Conservation (phyloP, 2,113 vertebrate genomes). For the Chionomys nivalis region DNA sequence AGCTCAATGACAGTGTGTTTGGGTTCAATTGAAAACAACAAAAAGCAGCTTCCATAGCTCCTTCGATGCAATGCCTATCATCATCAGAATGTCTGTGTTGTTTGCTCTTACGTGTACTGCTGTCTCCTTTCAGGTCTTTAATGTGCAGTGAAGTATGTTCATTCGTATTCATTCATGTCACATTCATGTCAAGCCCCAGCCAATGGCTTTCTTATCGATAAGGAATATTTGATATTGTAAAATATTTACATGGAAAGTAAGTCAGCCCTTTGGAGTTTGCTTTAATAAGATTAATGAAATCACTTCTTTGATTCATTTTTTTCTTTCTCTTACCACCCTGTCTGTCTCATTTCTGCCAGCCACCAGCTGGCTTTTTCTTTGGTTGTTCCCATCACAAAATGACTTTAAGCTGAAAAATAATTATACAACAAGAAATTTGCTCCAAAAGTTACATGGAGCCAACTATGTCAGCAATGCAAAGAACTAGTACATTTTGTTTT, state of each 20-base stretch:
- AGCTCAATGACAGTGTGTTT: neutral
- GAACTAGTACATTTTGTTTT: conserved; percentile 82
- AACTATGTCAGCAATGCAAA: conserved; percentile 81
- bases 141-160: neutral
- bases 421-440: conserved; percentile 67
- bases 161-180: neutral
- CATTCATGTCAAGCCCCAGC: neutral
- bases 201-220: conserved; percentile 31
- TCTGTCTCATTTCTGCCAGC: conserved; percentile 53
- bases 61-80: neutral
- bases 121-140: conserved; percentile 18
- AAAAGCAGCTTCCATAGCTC: neutral
- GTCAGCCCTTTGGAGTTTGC: conserved; percentile 42
- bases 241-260: conserved; percentile 54
- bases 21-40: neutral
- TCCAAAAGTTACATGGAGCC: conserved; percentile 72
- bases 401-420: conserved; percentile 72
- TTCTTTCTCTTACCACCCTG: conserved; percentile 33
- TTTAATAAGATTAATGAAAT: conserved; percentile 63
- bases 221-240: conserved; percentile 62
- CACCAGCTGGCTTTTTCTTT: conserved; percentile 67
- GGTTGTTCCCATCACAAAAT: conserved; percentile 59
- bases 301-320: conserved; percentile 8
- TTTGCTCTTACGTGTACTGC: neutral
- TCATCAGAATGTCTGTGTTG: neutral